Conservation (phyloP, 2,113 vertebrate genomes). For the Myxocyprinus asiaticus region DNA sequence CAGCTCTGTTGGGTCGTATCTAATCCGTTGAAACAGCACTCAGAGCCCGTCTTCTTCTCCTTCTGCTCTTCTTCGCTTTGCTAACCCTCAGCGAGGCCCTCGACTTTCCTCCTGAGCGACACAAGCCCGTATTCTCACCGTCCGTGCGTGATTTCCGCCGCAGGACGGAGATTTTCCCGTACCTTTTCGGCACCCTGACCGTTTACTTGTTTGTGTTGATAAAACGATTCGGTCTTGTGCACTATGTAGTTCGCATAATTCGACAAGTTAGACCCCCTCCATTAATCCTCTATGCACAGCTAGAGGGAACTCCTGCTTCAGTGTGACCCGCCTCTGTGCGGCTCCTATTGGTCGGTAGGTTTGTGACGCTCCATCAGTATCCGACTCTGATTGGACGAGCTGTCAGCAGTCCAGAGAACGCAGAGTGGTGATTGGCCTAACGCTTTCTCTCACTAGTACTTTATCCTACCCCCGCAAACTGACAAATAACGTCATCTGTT, state of each 20-base stretch:
- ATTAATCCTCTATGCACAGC: conserved; percentile 77
- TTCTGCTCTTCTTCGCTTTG: conserved; percentile 26
- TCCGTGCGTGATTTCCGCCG: conserved; percentile 10
- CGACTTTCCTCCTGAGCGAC: conserved; percentile 43
- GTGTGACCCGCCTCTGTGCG: conserved; percentile 54
- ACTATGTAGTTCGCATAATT: conserved; percentile 56
- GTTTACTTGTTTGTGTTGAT: conserved; percentile 39
- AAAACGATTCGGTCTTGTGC: conserved; percentile 43
- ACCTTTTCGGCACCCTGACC: conserved; percentile 18
- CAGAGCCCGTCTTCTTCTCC: conserved; percentile 37
- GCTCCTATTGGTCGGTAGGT: conserved; percentile 58
- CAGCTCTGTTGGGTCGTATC: conserved; percentile 53
- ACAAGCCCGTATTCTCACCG: conserved; percentile 34
- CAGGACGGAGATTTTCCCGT: not conserved
- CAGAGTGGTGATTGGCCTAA: conserved; percentile 61
- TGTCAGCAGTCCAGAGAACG: conserved; percentile 36
- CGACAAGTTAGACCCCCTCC: conserved; percentile 72
- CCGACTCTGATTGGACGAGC: conserved; percentile 58
- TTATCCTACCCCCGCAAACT: conserved; percentile 59
- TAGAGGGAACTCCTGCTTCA: conserved; percentile 78
- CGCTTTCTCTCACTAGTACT: conserved; percentile 35
- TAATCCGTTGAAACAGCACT: conserved; percentile 43
- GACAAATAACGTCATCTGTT: conserved; percentile 57
- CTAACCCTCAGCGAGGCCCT: conserved; percentile 52
- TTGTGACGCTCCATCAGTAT: conserved; percentile 5